phyloP scores from a whole-genome alignment of 2,888 invertebrate genomes.

The Sarcophaga carnaria region DNA sequence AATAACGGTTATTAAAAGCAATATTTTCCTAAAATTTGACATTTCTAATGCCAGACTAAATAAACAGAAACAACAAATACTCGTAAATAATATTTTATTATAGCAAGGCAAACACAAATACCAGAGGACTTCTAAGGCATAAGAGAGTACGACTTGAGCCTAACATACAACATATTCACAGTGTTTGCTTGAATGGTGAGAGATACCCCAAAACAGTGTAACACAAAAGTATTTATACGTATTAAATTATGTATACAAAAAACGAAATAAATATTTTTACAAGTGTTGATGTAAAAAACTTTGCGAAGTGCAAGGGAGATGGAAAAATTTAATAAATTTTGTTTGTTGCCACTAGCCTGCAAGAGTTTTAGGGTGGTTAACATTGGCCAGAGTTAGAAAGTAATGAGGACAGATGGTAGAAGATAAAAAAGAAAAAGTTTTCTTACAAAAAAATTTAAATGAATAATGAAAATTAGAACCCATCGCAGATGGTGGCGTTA shows the following conservation, averaged over 20 bases:
- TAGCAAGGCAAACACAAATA: neutral
- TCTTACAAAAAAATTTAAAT: no score
- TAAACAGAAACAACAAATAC: conserved; percentile 35
- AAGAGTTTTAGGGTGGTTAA: no score
- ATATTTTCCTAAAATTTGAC: conserved; percentile 64
- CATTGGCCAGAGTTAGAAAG: no score
- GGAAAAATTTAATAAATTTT: no score
- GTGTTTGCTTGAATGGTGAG: neutral
- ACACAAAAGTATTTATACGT: neutral
- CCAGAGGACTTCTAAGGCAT: neutral
- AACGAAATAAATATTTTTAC: neutral
- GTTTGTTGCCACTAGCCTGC: no score
- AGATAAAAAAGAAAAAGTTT: no score
- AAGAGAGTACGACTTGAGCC: neutral
- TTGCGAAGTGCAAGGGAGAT: no score
- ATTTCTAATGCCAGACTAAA: conserved; percentile 65
- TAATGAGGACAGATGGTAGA: no score
- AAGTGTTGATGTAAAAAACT: no score
- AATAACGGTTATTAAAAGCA: conserved; percentile 42
- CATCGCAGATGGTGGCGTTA: no score
- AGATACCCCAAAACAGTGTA: neutral
- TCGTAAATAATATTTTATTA: conserved; percentile 41
- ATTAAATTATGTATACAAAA: neutral
- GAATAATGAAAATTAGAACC: no score
- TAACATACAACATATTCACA: neutral